These are phyloP conservation scores for Xestobium rufovillosum DNA, from an alignment of 2,888 invertebrate species.

Conservation along the genomic window DNA sequence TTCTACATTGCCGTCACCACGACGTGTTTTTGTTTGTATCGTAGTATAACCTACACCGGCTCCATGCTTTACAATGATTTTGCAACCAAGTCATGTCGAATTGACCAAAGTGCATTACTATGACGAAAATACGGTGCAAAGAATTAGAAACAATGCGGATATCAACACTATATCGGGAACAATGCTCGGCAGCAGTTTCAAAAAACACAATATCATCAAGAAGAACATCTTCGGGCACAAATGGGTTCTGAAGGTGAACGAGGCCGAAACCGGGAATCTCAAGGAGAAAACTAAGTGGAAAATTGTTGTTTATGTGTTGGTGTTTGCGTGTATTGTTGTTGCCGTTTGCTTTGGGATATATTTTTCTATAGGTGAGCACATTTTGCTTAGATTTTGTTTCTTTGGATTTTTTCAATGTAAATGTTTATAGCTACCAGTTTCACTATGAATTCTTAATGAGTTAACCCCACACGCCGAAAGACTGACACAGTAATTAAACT, in stretches of 20 bases:
- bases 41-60: no score
- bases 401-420: neutral
- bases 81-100: no score
- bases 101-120: conserved; percentile 39
- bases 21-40: no score
- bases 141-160: conserved; percentile 26
- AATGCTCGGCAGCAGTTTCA: conserved; percentile 28
- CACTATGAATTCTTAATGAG: no score
- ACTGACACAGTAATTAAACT: no score
- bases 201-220: conserved; percentile 34
- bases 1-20: no score
- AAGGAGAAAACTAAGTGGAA: conserved; percentile 16
- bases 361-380: conserved; percentile 31
- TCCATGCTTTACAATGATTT: no score
- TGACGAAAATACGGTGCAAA: conserved; percentile 25
- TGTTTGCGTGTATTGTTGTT: conserved; percentile 31
- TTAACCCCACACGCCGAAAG: no score
- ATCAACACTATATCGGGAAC: conserved; percentile 34
- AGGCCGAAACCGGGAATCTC: conserved; percentile 22
- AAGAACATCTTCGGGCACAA: conserved; percentile 38
- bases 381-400: neutral
- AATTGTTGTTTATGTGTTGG: conserved; percentile 30
- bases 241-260: conserved; percentile 41
- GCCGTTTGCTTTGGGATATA: conserved; percentile 34
- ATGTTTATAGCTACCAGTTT: conserved; percentile 5